Conservation (phyloP, 2,888 invertebrate species). For the Melipona beecheii region DNA sequence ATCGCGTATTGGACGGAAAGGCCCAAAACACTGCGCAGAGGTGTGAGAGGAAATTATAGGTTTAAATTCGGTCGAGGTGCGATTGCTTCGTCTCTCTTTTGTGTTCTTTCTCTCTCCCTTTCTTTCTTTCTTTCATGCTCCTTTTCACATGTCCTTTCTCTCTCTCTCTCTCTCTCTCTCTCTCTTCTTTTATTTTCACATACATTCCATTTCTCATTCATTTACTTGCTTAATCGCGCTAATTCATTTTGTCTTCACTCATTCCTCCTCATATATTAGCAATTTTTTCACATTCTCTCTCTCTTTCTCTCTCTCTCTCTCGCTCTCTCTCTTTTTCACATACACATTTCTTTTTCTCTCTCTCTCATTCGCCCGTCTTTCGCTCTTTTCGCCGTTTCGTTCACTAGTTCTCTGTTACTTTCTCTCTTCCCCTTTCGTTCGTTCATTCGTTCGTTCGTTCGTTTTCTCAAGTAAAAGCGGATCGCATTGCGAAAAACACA, state of each 20-base stretch:
- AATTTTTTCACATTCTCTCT: conserved; percentile 20
- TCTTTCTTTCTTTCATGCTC: conserved; percentile 28
- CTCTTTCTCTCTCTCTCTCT: not conserved
- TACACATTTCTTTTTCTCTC: not conserved
- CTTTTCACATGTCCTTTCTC: conserved; percentile 1
- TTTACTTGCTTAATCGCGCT: conserved; percentile 7
- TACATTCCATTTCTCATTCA: not conserved
- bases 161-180: conserved; percentile 39
- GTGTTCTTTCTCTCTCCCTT: conserved; percentile 33
- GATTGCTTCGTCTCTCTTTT: conserved; percentile 71
- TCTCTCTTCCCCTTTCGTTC: not conserved
- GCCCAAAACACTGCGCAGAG: conserved; percentile 83
- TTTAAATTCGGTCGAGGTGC: conserved; percentile 81
- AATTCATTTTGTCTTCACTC: not conserved
- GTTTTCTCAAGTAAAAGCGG: conserved; percentile 54
- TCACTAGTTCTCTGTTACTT: conserved; percentile 6
- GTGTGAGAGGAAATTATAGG: conserved; percentile 80
- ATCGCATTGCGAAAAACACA: conserved; percentile 60
- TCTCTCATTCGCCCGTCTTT: not conserved
- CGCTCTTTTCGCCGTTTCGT: not conserved
- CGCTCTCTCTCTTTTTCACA: not conserved
- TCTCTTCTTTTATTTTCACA: conserved; percentile 12
- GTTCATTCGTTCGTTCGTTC: conserved; percentile 17
- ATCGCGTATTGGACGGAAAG: conserved; percentile 83
- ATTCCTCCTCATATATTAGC: conserved; percentile 23